Evolutionary conservation across 53 echinoderm and acorn worm species (phyloP), one percentile per base, ranked within the genome.

Genomic region (Luidia sarsii): DNA sequence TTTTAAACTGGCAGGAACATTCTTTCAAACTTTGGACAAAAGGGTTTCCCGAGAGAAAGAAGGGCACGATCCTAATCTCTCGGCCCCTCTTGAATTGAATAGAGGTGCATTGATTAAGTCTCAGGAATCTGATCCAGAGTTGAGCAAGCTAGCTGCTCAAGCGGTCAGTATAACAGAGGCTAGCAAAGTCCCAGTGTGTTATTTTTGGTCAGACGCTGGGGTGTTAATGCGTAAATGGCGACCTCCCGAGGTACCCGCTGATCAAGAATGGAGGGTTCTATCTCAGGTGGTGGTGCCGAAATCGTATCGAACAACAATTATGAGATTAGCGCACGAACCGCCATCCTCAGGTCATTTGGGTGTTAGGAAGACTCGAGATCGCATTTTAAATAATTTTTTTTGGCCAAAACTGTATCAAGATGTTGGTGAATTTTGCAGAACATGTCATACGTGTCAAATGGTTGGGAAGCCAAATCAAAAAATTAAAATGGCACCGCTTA

Each of bases 161-260:
- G 70, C 83, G 4, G 21, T 34, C 3, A 34, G 51, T 19, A 52
- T 57, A 31, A 28, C 20, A 1, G 85, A 64, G 27, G 48, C 74
- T 19, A 39, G 16, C 18, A 62, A 39, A 13, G 52, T 74, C 19
- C 74, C 85, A 16, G 65, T 48, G 45, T 70, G 67, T 30, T 85
- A 27, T 38, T 85, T 53, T 37, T 14, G 65, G 1, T n/a, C n/a
- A n/a, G 55, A 57, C 25, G 22, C 50, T 24, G 75, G 67, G 14
- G 48, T 86, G 20, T 73, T 86, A 15, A 86, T 80, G 86, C 73
- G 86, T 35, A 87, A 87, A 45, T 70, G 87, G 80, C 68, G 87
- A 80, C 81, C 81, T 2, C 71, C 71, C 16, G 19, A 50, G 13
- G 33, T 57, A n/a, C 80, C 87, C 24, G 87, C 87, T 23, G 30